phyloP scores from a whole-genome alignment of 2,113 vertebrate genomes.

The Amia ocellicauda region DNA sequence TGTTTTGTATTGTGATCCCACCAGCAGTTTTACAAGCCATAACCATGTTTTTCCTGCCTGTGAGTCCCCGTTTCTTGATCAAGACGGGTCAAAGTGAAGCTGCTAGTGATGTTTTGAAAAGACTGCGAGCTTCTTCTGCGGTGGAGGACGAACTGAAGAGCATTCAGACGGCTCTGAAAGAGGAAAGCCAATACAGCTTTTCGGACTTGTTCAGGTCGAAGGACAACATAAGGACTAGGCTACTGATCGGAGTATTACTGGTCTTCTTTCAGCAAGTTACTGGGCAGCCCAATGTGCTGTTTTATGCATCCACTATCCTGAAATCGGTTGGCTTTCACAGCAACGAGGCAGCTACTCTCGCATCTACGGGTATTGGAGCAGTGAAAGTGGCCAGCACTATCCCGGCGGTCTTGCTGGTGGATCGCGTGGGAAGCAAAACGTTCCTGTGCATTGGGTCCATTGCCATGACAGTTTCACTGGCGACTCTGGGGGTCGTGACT shows the following conservation, averaged over 20 bases:
- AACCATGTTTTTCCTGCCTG: conserved; percentile 81
- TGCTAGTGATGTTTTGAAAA: conserved; percentile 74
- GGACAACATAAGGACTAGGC: conserved; percentile 82
- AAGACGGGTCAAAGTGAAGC: conserved; percentile 72
- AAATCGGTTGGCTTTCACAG: conserved; percentile 89
- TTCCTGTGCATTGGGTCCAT: conserved; percentile 84
- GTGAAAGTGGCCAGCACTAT: conserved; percentile 87
- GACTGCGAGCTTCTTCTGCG: conserved; percentile 61
- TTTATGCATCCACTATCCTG: conserved; percentile 89
- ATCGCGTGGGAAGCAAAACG: conserved; percentile 83
- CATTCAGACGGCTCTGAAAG: conserved; percentile 81
- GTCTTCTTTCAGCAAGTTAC: conserved; percentile 91
- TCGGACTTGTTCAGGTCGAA: conserved; percentile 79
- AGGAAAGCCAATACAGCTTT: conserved; percentile 80
- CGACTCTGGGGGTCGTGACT: conserved; percentile 75
- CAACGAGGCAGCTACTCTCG: conserved; percentile 83
- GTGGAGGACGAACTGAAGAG: conserved; percentile 72
- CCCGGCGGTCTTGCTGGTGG: conserved; percentile 82
- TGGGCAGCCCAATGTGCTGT: conserved; percentile 90
- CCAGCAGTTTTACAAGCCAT: conserved; percentile 76
- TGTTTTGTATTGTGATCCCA: conserved; percentile 82
- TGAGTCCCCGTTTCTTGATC: conserved; percentile 88
- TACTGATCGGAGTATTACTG: conserved; percentile 77
- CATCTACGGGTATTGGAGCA: conserved; percentile 86
- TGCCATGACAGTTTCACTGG: conserved; percentile 75